Evolutionary conservation across 1,140 invertebrate species (phyloP).

Genomic region (Dendrolimus punctatus): DNA sequence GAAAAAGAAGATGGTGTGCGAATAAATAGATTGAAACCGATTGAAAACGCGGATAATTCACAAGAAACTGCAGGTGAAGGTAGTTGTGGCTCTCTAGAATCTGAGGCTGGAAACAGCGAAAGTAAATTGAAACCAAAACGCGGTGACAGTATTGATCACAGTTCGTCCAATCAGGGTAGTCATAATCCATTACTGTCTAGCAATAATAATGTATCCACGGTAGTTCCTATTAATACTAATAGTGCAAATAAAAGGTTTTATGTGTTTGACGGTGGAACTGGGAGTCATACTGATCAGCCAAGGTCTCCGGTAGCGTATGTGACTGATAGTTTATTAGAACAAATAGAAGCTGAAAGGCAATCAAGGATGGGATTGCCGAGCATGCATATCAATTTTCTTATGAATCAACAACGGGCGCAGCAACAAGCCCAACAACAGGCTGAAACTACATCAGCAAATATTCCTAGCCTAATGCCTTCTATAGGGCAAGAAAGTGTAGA

Average conservation of each 20-base stretch:
- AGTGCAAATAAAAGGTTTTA: conserved; percentile 58
- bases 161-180: conserved; percentile 67
- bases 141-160: conserved; percentile 60
- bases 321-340: conserved; percentile 61
- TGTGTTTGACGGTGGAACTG: conserved; percentile 55
- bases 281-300: conserved; percentile 43
- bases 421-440: conserved; percentile 46
- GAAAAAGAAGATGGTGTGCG: conserved; percentile 61
- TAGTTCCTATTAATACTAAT: conserved; percentile 61
- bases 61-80: conserved; percentile 58
- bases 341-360: conserved; percentile 62
- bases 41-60: conserved; percentile 50
- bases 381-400: conserved; percentile 65
- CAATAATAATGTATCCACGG: conserved; percentile 63
- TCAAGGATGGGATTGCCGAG: conserved; percentile 63
- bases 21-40: conserved; percentile 52
- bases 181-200: conserved; percentile 65
- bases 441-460: conserved; percentile 37
- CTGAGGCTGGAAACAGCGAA: conserved; percentile 57
- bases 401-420: conserved; percentile 49
- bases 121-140: conserved; percentile 57
- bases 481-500: conserved; percentile 60
- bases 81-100: conserved; percentile 63
- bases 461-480: conserved; percentile 53
- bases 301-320: conserved; percentile 59